Conservation (phyloP, 2,888 invertebrate species). For the Prenolepis imparis region DNA sequence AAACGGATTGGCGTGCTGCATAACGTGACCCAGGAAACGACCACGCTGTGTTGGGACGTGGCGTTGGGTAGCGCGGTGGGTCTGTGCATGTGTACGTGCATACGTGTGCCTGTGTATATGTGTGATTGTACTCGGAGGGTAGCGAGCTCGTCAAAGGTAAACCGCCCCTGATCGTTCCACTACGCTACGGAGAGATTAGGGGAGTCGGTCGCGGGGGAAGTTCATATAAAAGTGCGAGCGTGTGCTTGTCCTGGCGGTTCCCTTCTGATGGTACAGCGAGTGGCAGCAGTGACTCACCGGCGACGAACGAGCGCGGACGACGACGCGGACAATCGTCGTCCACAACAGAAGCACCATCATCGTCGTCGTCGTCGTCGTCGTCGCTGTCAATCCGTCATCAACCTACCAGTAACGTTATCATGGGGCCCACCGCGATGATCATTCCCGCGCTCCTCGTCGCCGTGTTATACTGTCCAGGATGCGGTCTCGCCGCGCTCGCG, state of each 20-base stretch:
- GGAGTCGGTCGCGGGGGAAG: conserved; percentile 13
- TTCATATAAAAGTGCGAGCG: conserved; percentile 29
- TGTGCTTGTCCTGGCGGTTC: conserved; percentile 54
- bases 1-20: neutral
- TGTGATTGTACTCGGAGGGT: conserved; percentile 29
- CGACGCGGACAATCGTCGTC: conserved; percentile 53
- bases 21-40: conserved; percentile 7
- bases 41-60: conserved; percentile 6
- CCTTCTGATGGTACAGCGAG: conserved; percentile 69
- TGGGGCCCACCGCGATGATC: conserved; percentile 54
- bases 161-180: conserved; percentile 6
- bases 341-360: conserved; percentile 46
- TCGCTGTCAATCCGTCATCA: conserved; percentile 46
- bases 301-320: conserved; percentile 68
- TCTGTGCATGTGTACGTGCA: too few relatives aligned
- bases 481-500: conserved; percentile 42
- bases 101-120: neutral
- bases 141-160: neutral
- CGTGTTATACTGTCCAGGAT: conserved; percentile 33
- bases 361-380: conserved; percentile 54
- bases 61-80: neutral
- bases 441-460: conserved; percentile 44
- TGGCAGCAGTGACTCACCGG: conserved; percentile 60
- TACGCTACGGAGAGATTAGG: conserved; percentile 9
- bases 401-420: conserved; percentile 2